These are phyloP conservation scores for Leucania comma DNA, from an alignment of 2,888 invertebrate species.

Conservation along the genomic window DNA sequence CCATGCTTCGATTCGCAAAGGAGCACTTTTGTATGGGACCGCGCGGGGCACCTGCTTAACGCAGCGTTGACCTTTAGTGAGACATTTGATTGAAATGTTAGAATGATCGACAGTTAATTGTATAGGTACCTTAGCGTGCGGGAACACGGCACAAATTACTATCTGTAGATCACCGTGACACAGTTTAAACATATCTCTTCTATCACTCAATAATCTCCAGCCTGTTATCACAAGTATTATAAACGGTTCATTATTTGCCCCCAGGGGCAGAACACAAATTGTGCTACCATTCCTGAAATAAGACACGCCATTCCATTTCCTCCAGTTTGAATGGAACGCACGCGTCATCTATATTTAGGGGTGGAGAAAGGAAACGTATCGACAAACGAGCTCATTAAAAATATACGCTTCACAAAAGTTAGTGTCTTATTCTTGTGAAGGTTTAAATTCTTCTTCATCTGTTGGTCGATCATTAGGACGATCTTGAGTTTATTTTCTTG, in stretches of 20 bases:
- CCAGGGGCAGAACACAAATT: slow-evolving; percentile 17
- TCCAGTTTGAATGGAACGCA: slow-evolving; percentile 24
- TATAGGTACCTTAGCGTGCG: no score
- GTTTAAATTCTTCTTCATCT: slow-evolving; percentile 40
- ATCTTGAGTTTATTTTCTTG: slow-evolving; percentile 12
- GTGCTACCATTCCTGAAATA: slow-evolving; percentile 18
- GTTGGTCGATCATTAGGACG: slow-evolving; percentile 34
- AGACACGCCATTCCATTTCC: slow-evolving; percentile 23
- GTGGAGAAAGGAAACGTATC: slow-evolving; percentile 49
- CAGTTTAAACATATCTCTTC: not conserved
- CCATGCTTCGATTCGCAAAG: no score
- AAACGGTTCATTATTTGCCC: slow-evolving; percentile 19
- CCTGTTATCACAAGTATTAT: not conserved
- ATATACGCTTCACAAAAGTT: slow-evolving; percentile 62
- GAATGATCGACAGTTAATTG: no score
- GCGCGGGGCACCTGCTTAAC: no score
- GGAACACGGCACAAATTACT: not conserved
- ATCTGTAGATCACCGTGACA: not conserved
- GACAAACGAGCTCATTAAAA: slow-evolving; percentile 73
- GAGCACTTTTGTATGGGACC: no score
- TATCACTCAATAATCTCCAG: not conserved
- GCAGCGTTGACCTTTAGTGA: no score
- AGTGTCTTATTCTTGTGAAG: slow-evolving; percentile 56
- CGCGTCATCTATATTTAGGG: slow-evolving; percentile 47
- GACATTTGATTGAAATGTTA: no score